Evolutionary conservation across 2,797 vertebrate species (phyloP).

Genomic region (Neosilurus hyrtlii): DNA sequence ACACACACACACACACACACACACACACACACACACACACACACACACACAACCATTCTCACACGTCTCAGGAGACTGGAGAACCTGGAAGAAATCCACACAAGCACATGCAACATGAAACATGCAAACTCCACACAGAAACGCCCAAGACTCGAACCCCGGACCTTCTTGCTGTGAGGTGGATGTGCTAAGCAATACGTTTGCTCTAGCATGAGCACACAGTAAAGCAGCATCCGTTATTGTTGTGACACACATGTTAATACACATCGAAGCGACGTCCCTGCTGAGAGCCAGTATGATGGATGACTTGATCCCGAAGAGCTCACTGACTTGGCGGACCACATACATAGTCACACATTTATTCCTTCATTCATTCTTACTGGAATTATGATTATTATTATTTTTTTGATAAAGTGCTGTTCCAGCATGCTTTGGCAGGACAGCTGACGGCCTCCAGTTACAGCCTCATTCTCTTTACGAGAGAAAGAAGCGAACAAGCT

Average conservation of each 20-base stretch:
- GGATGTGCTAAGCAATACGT: too few relatives aligned
- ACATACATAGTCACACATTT: slow-evolving; percentile 20
- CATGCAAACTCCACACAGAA: too few relatives aligned
- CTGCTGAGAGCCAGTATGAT: slow-evolving; percentile 11
- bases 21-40: too few relatives aligned
- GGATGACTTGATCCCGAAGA: slow-evolving; percentile 25
- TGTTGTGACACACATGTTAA: background rate
- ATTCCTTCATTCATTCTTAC: slow-evolving; percentile 23
- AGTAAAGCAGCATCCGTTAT: background rate
- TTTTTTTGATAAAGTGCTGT: background rate
- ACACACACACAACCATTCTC: too few relatives aligned
- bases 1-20: too few relatives aligned
- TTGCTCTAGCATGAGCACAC: background rate
- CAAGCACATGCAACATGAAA: too few relatives aligned
- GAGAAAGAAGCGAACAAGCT: slow-evolving; percentile 39
- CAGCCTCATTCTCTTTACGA: slow-evolving; percentile 25
- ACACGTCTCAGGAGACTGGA: too few relatives aligned
- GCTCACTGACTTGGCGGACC: slow-evolving; percentile 30
- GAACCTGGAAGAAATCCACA: too few relatives aligned
- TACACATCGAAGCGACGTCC: background rate
- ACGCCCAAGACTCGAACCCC: too few relatives aligned
- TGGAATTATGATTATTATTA: slow-evolving; percentile 6
- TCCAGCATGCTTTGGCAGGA: slow-evolving; percentile 19
- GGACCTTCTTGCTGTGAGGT: too few relatives aligned
- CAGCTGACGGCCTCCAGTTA: slow-evolving; percentile 16